A percentile compares a stretch with the other conserved stretches of the same genome.
These are phyloP conservation scores for Agrilus cyanescens DNA, from an alignment of 2,888 invertebrate species.

Conservation along the genomic window DNA sequence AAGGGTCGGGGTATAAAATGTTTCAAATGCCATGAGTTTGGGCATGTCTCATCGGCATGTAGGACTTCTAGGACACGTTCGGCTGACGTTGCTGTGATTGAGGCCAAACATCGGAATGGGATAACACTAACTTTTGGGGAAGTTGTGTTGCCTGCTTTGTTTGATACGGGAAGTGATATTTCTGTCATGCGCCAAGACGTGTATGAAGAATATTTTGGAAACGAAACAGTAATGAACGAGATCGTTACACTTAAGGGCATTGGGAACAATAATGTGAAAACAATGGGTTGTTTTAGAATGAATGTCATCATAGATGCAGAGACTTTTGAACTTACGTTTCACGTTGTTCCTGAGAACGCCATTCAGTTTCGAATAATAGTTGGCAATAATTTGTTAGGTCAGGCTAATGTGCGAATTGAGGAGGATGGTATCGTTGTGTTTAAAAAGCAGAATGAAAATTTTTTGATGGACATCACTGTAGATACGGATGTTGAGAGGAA, in stretches of 20 bases:
- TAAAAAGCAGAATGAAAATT: neutral
- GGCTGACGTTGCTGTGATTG: no score
- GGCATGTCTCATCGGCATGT: constrained; percentile 12
- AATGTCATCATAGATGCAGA: neutral
- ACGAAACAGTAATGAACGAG: neutral
- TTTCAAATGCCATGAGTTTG: constrained; percentile 20
- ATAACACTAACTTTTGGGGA: no score
- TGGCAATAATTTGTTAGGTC: constrained; percentile 3
- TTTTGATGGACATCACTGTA: neutral
- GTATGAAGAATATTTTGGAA: no score
- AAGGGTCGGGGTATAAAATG: constrained; percentile 22
- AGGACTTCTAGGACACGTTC: no score
- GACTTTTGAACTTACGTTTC: constrained; percentile 1
- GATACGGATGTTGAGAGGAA: neutral
- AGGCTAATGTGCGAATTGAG: neutral
- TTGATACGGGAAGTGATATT: constrained; percentile 11
- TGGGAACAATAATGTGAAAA: constrained; percentile 1
- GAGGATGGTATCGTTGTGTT: neutral
- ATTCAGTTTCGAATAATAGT: constrained; percentile 5
- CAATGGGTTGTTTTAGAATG: constrained; percentile 6
- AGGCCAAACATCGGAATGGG: no score
- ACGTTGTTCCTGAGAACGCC: constrained; percentile 7
- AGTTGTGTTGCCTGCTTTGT: neutral
- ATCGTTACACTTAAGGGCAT: constrained; percentile 5
- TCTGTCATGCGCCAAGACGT: neutral